phyloP scores from a whole-genome alignment of 2,797 vertebrate genomes.

The Sebastes cheni region DNA sequence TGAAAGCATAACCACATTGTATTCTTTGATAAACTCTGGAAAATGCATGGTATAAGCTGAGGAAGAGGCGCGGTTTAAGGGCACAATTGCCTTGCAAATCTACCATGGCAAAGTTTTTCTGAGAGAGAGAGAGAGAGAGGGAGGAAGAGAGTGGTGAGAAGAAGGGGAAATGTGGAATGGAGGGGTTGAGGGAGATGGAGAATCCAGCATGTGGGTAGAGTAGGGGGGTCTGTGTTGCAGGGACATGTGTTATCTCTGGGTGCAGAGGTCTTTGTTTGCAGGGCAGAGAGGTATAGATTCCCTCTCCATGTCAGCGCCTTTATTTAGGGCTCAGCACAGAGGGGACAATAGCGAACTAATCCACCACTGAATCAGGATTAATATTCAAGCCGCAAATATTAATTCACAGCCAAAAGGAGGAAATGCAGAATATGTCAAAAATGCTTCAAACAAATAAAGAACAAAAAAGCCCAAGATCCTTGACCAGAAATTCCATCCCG shows the following conservation, averaged over 20 bases:
- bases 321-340: slow-evolving; percentile 80
- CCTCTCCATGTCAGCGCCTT: slow-evolving; percentile 83
- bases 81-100: slow-evolving; percentile 85
- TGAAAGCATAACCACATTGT: slow-evolving; percentile 85
- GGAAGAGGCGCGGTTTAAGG: slow-evolving; percentile 81
- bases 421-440: slow-evolving; percentile 83
- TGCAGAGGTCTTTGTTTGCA: slow-evolving; percentile 83
- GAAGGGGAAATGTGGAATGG: slow-evolving; percentile 48
- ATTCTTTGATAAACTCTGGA: slow-evolving; percentile 86
- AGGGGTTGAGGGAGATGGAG: slow-evolving; percentile 60
- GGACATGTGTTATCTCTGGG: slow-evolving; percentile 84
- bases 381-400: slow-evolving; percentile 93
- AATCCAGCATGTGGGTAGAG: slow-evolving; percentile 64
- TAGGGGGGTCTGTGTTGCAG: slow-evolving; percentile 71
- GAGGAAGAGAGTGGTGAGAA: slow-evolving; percentile 38
- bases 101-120: slow-evolving; percentile 83
- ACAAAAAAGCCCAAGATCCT: slow-evolving; percentile 68
- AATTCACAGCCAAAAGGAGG: slow-evolving; percentile 88
- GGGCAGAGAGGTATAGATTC: slow-evolving; percentile 82
- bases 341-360: slow-evolving; percentile 91
- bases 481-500: slow-evolving; percentile 73
- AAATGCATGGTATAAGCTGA: slow-evolving; percentile 81
- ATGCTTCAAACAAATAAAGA: slow-evolving; percentile 81
- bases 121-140: slow-evolving; percentile 30
- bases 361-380: slow-evolving; percentile 96